Evolutionary conservation across 2,888 invertebrate genomes (phyloP).

Genomic region (Drosophila subquinaria): DNA sequence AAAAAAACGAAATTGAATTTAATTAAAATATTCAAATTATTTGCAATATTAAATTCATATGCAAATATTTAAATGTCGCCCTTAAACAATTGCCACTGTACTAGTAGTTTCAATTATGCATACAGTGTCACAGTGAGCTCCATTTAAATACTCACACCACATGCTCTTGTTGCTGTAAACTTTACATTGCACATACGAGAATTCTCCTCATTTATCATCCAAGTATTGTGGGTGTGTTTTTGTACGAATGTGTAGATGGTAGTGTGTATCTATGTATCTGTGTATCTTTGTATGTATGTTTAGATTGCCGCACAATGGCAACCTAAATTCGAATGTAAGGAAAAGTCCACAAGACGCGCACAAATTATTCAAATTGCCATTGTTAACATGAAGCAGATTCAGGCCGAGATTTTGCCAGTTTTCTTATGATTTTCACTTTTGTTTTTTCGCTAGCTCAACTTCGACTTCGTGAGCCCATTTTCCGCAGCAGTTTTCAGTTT

Average conservation of each 20-base stretch:
- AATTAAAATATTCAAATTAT: not conserved
- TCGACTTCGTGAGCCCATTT: slow-evolving; percentile 66
- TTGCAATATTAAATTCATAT: not conserved
- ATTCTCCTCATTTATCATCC: slow-evolving; percentile 60
- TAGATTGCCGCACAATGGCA: slow-evolving; percentile 62
- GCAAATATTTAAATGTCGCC: not conserved
- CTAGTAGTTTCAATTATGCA: slow-evolving; percentile 21
- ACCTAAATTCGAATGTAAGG: slow-evolving; percentile 51
- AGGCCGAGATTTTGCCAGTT: slow-evolving; percentile 49
- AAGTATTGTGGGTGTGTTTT: slow-evolving; percentile 1
- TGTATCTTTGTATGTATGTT: slow-evolving; percentile 16
- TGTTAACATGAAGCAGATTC: slow-evolving; percentile 57
- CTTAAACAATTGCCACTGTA: slow-evolving; percentile 20
- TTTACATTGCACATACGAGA: slow-evolving; percentile 46
- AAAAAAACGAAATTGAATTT: too few species aligned
- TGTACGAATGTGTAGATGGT: not conserved
- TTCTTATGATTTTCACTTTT: slow-evolving; percentile 69
- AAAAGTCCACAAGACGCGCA: slow-evolving; percentile 64
- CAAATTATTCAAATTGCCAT: slow-evolving; percentile 81
- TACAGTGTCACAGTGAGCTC: slow-evolving; percentile 45
- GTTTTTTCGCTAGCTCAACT: slow-evolving; percentile 10
- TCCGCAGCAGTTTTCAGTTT: slow-evolving; percentile 22
- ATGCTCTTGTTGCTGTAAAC: slow-evolving; percentile 16
- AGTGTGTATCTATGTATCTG: not conserved
- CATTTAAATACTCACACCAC: slow-evolving; percentile 18